Conservation (phyloP, 2,113 vertebrate species). For the Caretta caretta region DNA sequence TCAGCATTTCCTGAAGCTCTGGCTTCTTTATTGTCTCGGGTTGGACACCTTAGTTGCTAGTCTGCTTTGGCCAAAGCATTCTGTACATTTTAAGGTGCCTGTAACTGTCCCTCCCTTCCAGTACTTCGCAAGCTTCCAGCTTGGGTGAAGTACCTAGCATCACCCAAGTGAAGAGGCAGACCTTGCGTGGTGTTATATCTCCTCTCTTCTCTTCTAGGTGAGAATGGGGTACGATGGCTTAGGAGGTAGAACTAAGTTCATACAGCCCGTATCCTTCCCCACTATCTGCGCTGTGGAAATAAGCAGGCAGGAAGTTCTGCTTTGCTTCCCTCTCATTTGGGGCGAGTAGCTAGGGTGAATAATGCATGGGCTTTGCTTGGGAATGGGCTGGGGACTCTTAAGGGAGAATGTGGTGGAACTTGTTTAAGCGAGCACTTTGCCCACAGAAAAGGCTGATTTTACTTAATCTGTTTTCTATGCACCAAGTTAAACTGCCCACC, state of each 20-base stretch:
- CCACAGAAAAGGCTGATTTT: not conserved
- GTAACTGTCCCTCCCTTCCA: not conserved
- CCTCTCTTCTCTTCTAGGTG: constrained; percentile 81
- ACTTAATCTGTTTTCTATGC: not conserved
- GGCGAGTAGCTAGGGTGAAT: not conserved
- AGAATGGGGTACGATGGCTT: constrained; percentile 92
- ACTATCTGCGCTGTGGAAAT: rapidly evolving
- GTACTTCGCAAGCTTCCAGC: not conserved
- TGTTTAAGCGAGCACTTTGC: not conserved
- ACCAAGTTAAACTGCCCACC: not conserved
- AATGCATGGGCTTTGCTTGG: not conserved
- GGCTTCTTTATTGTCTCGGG: not conserved
- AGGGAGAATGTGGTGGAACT: not conserved
- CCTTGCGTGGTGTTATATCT: not conserved
- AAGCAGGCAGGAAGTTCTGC: not conserved
- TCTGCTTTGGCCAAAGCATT: no score
- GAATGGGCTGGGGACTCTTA: not conserved
- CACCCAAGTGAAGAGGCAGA: not conserved
- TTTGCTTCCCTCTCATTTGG: not conserved
- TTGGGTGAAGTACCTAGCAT: not conserved
- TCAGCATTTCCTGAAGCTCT: not conserved
- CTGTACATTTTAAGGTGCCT: not conserved
- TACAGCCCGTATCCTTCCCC: constrained; percentile 96
- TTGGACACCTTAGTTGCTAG: not conserved
- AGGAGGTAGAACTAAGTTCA: constrained; percentile 94